Conservation (phyloP, 2,888 invertebrate species). For the Cheilosia variabilis region DNA sequence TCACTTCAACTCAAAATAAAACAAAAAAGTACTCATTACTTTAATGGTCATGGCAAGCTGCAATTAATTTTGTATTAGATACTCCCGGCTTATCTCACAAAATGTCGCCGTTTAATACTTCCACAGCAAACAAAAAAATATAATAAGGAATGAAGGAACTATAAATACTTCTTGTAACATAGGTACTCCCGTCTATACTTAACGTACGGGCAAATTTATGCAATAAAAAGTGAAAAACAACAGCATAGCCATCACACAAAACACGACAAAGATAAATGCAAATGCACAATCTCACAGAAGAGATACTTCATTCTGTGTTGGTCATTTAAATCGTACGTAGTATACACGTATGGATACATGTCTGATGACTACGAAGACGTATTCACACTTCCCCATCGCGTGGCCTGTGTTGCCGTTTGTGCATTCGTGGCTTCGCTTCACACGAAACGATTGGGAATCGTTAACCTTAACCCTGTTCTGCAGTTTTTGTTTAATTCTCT, state of each 20-base stretch:
- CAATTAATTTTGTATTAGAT: too few relatives aligned
- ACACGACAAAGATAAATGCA: background rate
- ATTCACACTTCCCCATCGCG: background rate
- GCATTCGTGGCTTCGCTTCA: conserved; percentile 37
- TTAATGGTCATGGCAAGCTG: too few relatives aligned
- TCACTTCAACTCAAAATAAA: too few relatives aligned
- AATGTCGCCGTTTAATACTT: too few relatives aligned
- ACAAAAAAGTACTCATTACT: too few relatives aligned
- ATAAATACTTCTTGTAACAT: too few relatives aligned
- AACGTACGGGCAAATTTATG: too few relatives aligned
- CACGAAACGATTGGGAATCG: conserved; percentile 61
- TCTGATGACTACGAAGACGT: background rate
- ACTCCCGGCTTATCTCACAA: too few relatives aligned
- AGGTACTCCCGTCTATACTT: too few relatives aligned
- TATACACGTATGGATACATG: background rate
- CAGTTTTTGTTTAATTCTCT: background rate
- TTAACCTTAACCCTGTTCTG: conserved; percentile 70
- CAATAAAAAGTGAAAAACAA: too few relatives aligned
- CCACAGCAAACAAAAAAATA: background rate
- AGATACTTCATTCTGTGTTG: background rate
- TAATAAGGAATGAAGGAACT: too few relatives aligned
- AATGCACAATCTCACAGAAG: background rate
- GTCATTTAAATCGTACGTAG: background rate
- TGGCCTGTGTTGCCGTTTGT: conserved; percentile 2
- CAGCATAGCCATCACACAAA: background rate